Conservation (phyloP, 2,113 vertebrate genomes). For the Malurus elegans region DNA sequence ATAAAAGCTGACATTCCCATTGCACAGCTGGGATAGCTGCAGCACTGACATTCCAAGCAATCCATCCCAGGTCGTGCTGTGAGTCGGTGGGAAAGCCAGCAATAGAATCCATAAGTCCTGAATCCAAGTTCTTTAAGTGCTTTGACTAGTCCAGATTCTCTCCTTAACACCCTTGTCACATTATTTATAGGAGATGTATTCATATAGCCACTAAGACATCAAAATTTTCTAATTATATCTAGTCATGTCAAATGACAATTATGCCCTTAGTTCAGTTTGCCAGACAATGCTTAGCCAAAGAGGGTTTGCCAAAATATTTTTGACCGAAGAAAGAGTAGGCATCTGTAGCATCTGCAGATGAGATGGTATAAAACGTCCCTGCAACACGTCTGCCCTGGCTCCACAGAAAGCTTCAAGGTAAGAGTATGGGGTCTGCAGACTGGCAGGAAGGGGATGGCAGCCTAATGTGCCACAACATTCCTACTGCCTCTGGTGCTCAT, state of each 20-base stretch:
- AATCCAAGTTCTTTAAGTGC: slow-evolving; percentile 66
- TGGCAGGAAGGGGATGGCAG: neutral
- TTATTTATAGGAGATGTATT: slow-evolving; percentile 81
- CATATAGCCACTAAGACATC: slow-evolving; percentile 78
- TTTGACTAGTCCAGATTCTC: slow-evolving; percentile 67
- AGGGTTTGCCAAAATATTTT: slow-evolving; percentile 71
- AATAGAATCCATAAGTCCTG: slow-evolving; percentile 60
- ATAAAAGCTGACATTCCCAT: slow-evolving; percentile 29
- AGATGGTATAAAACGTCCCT: slow-evolving; percentile 67
- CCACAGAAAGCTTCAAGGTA: slow-evolving; percentile 74
- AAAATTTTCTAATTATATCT: slow-evolving; percentile 84
- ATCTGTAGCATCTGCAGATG: slow-evolving; percentile 70
- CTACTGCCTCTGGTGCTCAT: neutral
- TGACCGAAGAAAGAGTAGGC: slow-evolving; percentile 76
- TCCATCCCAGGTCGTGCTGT: slow-evolving; percentile 19
- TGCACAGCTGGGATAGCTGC: slow-evolving; percentile 27
- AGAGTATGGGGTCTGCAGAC: slow-evolving; percentile 17
- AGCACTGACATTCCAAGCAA: slow-evolving; percentile 38
- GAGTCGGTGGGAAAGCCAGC: slow-evolving; percentile 58
- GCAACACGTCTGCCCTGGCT: slow-evolving; percentile 52
- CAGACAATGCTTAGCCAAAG: slow-evolving; percentile 74
- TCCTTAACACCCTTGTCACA: slow-evolving; percentile 75
- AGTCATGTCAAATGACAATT: slow-evolving; percentile 57
- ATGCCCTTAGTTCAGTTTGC: slow-evolving; percentile 68
- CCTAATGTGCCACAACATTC: neutral